These are phyloP conservation scores for Morus bassanus DNA, from an alignment of 2,797 vertebrate genomes.

Conservation along the genomic window DNA sequence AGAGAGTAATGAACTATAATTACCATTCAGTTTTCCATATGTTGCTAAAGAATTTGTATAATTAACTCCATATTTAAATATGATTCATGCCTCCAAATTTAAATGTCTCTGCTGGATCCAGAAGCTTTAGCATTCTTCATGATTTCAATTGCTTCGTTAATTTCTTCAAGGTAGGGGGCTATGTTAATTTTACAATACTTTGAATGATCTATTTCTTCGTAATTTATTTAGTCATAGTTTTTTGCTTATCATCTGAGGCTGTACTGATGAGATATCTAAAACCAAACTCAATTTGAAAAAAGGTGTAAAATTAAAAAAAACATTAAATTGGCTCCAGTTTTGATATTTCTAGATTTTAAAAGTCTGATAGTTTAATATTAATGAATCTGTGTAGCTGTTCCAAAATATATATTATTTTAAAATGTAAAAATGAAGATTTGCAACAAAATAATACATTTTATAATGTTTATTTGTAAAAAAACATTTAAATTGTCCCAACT, in stretches of 20 bases:
- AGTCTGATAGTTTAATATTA: not conserved
- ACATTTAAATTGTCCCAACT: not conserved
- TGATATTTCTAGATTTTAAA: not conserved
- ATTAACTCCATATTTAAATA: constrained; percentile 58
- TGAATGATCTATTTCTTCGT: not conserved
- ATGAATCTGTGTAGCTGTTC: not conserved
- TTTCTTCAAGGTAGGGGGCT: constrained; percentile 36
- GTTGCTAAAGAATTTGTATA: constrained; percentile 17
- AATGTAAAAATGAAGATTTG: not conserved
- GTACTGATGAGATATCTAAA: not conserved
- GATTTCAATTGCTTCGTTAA: constrained; percentile 33
- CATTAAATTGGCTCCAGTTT: not conserved
- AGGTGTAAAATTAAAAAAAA: not conserved
- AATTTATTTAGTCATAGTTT: not conserved
- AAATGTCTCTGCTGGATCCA: constrained; percentile 31
- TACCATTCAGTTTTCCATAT: constrained; percentile 55
- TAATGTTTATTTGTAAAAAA: not conserved
- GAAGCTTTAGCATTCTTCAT: not conserved
- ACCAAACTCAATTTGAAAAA: not conserved
- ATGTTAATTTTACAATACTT: not conserved
- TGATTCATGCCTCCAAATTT: constrained; percentile 46
- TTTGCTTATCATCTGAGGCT: not conserved
- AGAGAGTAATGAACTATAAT: constrained; percentile 54
- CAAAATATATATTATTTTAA: not conserved
- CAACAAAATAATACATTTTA: not conserved